A percentile compares a stretch with the other conserved stretches of the same genome.
Conservation (phyloP, 2,113 vertebrate genomes). For the Phylloscopus whistleri region DNA sequence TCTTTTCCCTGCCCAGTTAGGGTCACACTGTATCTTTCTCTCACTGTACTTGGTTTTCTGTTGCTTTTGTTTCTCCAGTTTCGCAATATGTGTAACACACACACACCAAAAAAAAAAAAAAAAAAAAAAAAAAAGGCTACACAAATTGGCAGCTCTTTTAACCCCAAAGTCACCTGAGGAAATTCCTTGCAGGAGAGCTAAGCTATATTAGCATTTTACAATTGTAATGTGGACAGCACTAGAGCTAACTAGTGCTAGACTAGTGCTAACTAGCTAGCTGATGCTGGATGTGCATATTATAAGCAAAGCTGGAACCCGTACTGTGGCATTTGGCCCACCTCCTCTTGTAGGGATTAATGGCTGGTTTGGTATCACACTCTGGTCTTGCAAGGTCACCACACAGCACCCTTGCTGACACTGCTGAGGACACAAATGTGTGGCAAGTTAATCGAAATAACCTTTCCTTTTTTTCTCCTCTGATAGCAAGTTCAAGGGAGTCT, state of each 20-base stretch:
- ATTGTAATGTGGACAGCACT: background rate
- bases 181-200: background rate
- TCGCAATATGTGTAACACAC: background rate
- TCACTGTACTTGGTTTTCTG: background rate
- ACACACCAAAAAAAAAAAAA: background rate
- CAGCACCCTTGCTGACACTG: background rate
- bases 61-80: background rate
- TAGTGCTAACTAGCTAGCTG: background rate
- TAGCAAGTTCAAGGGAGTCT: background rate
- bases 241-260: background rate
- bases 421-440: background rate
- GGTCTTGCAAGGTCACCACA: background rate
- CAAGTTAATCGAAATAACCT: background rate
- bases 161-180: background rate
- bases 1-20: background rate
- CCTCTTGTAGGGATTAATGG: background rate
- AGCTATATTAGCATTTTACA: background rate
- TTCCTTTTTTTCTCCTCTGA: background rate
- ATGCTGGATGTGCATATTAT: background rate
- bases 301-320: background rate
- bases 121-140: background rate
- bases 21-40: background rate
- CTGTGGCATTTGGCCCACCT: background rate
- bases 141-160: background rate
- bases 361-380: background rate